phyloP scores from a whole-genome alignment of 2,113 vertebrate genomes.

The Epinephelus cyanopodus region DNA sequence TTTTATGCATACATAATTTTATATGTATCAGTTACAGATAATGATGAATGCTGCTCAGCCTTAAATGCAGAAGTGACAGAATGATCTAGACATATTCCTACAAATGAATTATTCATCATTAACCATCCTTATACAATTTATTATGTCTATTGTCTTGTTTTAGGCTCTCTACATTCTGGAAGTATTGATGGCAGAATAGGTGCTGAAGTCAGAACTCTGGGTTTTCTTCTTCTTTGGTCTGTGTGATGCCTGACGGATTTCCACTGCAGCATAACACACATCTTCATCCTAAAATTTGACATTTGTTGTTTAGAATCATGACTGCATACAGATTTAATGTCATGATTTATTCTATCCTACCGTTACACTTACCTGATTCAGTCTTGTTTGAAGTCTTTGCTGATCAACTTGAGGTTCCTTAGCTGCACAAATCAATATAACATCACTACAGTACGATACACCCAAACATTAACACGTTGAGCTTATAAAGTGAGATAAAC shows the following conservation, averaged over 20 bases:
- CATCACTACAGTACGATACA: not conserved
- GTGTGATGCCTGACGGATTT: slow-evolving; percentile 33
- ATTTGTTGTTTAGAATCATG: not conserved
- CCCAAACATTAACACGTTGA: not conserved
- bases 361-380: slow-evolving; percentile 8
- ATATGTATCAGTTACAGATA: not conserved
- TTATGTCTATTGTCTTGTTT: not conserved
- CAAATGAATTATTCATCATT: not conserved
- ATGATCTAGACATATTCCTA: not conserved
- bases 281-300: slow-evolving; percentile 51
- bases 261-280: slow-evolving; percentile 55
- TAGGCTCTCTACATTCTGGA: not conserved
- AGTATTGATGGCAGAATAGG: slow-evolving; percentile 45
- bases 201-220: slow-evolving; percentile 46
- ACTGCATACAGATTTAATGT: not conserved
- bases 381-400: not conserved
- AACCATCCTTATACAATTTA: not conserved
- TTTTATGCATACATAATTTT: not conserved
- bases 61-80: not conserved
- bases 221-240: slow-evolving; percentile 47
- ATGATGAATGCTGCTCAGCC: not conserved
- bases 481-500: not conserved
- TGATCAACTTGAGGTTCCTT: slow-evolving; percentile 4
- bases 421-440: slow-evolving; percentile 8
- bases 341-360: no score